Conservation (phyloP, 2,797 vertebrate species). For the Morelia viridis region DNA sequence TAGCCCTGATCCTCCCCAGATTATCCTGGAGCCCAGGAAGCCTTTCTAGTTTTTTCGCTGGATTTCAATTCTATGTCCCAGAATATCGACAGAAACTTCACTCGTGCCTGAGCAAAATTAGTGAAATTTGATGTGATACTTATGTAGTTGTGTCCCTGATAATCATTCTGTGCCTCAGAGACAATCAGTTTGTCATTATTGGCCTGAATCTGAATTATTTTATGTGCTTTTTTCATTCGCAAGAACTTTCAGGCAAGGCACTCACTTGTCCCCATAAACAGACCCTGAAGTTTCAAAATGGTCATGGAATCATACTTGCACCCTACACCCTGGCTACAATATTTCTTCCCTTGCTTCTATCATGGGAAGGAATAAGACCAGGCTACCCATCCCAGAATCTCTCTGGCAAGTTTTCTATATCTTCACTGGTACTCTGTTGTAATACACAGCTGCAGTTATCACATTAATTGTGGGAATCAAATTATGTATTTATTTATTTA, state of each 20-base stretch:
- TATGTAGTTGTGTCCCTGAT: not conserved
- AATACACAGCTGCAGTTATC: not conserved
- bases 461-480: not conserved
- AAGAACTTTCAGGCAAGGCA: not conserved
- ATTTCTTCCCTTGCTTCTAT: not conserved
- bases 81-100: not conserved
- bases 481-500: not conserved
- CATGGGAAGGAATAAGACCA: not conserved
- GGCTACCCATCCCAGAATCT: not conserved
- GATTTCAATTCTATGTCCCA: not conserved
- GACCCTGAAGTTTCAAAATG: not conserved
- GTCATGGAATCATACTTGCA: not conserved
- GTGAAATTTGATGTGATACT: not conserved
- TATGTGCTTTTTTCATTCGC: not conserved
- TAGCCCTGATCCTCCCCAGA: constrained; percentile 16
- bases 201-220: not conserved
- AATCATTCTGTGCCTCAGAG: not conserved
- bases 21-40: constrained; percentile 44
- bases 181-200: not conserved
- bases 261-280: not conserved
- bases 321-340: not conserved
- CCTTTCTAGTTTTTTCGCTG: not conserved
- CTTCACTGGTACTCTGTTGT: not conserved
- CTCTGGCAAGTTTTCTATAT: not conserved
- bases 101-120: not conserved